Evolutionary conservation across 2,888 invertebrate species (phyloP).

Genomic region (Hypercompe scribonia): DNA sequence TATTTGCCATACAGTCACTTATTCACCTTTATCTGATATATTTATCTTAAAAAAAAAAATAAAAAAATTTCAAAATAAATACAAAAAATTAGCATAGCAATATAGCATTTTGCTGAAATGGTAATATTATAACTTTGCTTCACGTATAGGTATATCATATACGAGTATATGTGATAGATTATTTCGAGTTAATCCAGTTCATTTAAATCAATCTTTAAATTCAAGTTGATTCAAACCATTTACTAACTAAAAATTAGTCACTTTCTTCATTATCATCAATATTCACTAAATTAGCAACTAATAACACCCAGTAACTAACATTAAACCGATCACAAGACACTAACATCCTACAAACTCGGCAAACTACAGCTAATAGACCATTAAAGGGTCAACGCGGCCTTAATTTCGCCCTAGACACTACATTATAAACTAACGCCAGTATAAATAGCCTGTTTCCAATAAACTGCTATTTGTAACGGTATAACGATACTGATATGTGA

Average conservation of each 20-base stretch:
- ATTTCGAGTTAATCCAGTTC: no score
- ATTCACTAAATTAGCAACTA: constrained; percentile 19
- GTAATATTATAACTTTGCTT: no score
- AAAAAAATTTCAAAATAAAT: no score
- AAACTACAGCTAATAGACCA: constrained; percentile 35
- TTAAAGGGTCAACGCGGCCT: constrained; percentile 41
- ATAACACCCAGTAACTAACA: constrained; percentile 18
- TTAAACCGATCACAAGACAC: constrained; percentile 19
- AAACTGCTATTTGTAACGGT: not conserved
- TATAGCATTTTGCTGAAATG: no score
- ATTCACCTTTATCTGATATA: no score
- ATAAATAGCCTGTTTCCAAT: constrained; percentile 4
- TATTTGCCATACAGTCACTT: no score
- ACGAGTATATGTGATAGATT: no score
- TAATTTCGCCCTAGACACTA: constrained; percentile 32
- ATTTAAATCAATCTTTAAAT: not conserved
- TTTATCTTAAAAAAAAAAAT: no score
- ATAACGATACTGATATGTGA: not conserved
- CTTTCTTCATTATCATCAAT: not conserved
- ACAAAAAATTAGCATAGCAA: no score
- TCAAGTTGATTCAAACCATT: not conserved
- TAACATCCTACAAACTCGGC: constrained; percentile 31
- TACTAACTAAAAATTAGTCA: not conserved
- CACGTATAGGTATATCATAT: no score
- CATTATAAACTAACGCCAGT: constrained; percentile 22